Evolutionary conservation across 2,113 vertebrate species (phyloP).

Genomic region (Triplophysa dalaica): DNA sequence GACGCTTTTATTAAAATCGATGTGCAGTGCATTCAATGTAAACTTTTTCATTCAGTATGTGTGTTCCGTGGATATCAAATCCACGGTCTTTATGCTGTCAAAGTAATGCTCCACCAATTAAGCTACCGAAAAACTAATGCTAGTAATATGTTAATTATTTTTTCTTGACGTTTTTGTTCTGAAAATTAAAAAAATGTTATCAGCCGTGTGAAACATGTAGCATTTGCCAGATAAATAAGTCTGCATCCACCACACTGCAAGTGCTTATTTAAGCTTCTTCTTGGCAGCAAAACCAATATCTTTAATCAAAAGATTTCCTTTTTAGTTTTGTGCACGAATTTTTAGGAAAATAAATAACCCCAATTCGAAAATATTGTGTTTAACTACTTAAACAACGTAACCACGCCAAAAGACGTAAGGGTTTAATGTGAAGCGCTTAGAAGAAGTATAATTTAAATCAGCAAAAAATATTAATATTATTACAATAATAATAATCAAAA

Average conservation of each 20-base stretch:
- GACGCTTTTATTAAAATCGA: too few relatives aligned
- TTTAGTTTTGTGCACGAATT: conserved; percentile 4
- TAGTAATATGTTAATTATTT: too few relatives aligned
- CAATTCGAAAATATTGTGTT: conserved; percentile 53
- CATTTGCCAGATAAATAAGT: background rate
- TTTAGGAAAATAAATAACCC: conserved; percentile 54
- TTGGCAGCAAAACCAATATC: conserved; percentile 31
- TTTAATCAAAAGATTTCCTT: conserved; percentile 44
- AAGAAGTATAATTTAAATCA: conserved; percentile 1
- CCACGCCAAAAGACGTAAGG: conserved; percentile 27
- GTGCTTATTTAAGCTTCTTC: conserved; percentile 28
- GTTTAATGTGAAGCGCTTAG: conserved; percentile 36
- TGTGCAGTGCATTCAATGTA: too few relatives aligned
- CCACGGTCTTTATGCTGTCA: too few relatives aligned
- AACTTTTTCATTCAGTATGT: too few relatives aligned
- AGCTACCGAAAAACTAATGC: too few relatives aligned
- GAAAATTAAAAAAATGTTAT: background rate
- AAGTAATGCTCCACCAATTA: too few relatives aligned
- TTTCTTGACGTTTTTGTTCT: background rate
- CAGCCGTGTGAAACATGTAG: background rate
- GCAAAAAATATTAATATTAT: background rate
- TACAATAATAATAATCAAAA: background rate
- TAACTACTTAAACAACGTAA: conserved; percentile 1
- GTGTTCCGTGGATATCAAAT: too few relatives aligned
- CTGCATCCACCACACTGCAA: background rate